A percentile compares a stretch with the other conserved stretches of the same genome.
Evolutionary conservation across 2,797 vertebrate genomes (phyloP).

Genomic region (Buceros bicornis): DNA sequence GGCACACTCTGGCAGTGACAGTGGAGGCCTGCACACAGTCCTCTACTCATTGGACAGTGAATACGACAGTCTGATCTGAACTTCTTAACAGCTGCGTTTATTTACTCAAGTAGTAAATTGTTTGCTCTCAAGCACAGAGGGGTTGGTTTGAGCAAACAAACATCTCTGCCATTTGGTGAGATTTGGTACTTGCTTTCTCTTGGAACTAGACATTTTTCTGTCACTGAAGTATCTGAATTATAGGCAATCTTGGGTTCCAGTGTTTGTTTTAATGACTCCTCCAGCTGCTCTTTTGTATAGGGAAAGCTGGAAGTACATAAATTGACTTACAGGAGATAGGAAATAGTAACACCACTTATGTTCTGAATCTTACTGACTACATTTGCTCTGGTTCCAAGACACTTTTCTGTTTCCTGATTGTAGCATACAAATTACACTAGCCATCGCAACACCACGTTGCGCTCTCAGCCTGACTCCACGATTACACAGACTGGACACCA

Average conservation of each 20-base stretch:
- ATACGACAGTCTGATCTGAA: conserved; percentile 43
- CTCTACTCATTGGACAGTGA: neutral
- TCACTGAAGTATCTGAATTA: conserved; percentile 53
- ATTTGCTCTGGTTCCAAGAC: neutral
- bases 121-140: conserved; percentile 60
- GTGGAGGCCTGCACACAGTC: neutral
- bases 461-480: neutral
- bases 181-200: conserved; percentile 7
- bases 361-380: neutral
- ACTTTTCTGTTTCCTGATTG: neutral
- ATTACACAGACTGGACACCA: neutral
- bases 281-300: neutral
- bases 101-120: conserved; percentile 69
- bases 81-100: conserved; percentile 70
- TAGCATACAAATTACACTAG: neutral
- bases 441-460: neutral
- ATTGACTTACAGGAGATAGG: conserved; percentile 26
- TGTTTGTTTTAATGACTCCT: conserved; percentile 54
- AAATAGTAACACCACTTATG: conserved; percentile 4
- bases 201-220: conserved; percentile 39
- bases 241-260: conserved; percentile 2
- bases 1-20: neutral
- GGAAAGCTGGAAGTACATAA: conserved; percentile 17
- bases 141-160: conserved; percentile 34
- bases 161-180: conserved; percentile 42